Evolutionary conservation across 2,797 vertebrate species (phyloP), one percentile per base, ranked within the genome.

Genomic region (Pangasius djambal): DNA sequence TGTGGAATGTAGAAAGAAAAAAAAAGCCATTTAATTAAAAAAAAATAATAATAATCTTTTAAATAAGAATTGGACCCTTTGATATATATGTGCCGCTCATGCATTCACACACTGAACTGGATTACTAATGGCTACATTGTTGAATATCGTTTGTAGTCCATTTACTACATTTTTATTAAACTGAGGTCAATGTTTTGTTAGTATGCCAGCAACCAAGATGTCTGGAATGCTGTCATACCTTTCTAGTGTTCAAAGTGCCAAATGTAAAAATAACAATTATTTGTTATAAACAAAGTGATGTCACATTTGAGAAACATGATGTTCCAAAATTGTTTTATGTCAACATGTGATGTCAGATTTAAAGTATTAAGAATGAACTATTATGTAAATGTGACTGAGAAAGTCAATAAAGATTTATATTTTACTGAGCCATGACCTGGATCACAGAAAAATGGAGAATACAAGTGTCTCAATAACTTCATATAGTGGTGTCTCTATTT

Each of bases 211-310:
- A 50, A 72, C 22, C 0, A 40, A 89, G 48, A 74, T 82, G 37
- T 82, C 83, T 84, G 85, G 44, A 83, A 88, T 67, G 72, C 83
- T 70, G 55, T 90, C 74, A 57, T 69, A 86, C 82, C 75, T 83
- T 91, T 89, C 63, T 87, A 48, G 83, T 88, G 83, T 86, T 79
- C 78, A 90, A 92, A 88, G 86, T 91, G 92, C 91, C 82, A 89
- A 92, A 90, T 91, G 87, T 86, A 88, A 88, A 89, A 89, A 86
- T 74, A 86, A 83, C 7, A 87, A 77, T 57, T 25, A 57, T 88
- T 88, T 88, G 89, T 92, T 90, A 87, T 86, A 87, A 89, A 88
- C 59, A 40, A 40, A 89, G 89, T 86, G 78, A 77, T 90, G 89
- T 87, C 89, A 77, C 6, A 77, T 86, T 89, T 74, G 86, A 86